phyloP scores from a whole-genome alignment of 1,140 invertebrate species.

The Phymorhynchus buccinoides region DNA sequence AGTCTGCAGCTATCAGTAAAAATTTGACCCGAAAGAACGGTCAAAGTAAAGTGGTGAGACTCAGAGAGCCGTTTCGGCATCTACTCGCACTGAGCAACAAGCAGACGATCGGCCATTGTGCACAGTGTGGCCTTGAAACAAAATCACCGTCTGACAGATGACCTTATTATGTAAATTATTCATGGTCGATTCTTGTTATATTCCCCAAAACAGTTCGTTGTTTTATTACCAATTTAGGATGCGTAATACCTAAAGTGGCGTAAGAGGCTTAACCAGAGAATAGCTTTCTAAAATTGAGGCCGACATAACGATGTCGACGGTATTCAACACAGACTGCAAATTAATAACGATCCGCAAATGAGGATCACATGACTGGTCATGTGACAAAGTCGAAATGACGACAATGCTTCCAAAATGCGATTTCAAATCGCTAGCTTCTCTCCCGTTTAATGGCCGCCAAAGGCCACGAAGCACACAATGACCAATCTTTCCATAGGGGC shows the following conservation, averaged over 20 bases:
- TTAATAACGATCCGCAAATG: neutral
- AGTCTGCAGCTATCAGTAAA: neutral
- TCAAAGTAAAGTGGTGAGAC: constrained; percentile 19
- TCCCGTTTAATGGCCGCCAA: constrained; percentile 24
- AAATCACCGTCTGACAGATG: neutral
- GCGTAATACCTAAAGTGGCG: too few species aligned
- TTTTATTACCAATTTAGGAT: too few species aligned
- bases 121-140: neutral
- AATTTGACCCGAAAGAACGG: neutral
- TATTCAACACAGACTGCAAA: neutral
- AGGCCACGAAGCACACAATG: neutral
- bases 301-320: too few species aligned
- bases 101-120: constrained; percentile 34
- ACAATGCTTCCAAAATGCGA: neutral
- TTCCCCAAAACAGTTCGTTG: too few species aligned
- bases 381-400: constrained; percentile 23
- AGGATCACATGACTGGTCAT: constrained; percentile 36
- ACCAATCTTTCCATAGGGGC: too few species aligned
- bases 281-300: too few species aligned
- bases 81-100: neutral
- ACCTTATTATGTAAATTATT: too few species aligned
- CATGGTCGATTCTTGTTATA: too few species aligned
- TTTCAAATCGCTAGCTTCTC: neutral
- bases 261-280: too few species aligned
- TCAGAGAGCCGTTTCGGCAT: too few species aligned